Percentiles rank a stretch among this genome's conserved stretches.
These are phyloP conservation scores for Endotricha flammealis DNA, from an alignment of 2,888 invertebrate genomes.

Conservation along the genomic window DNA sequence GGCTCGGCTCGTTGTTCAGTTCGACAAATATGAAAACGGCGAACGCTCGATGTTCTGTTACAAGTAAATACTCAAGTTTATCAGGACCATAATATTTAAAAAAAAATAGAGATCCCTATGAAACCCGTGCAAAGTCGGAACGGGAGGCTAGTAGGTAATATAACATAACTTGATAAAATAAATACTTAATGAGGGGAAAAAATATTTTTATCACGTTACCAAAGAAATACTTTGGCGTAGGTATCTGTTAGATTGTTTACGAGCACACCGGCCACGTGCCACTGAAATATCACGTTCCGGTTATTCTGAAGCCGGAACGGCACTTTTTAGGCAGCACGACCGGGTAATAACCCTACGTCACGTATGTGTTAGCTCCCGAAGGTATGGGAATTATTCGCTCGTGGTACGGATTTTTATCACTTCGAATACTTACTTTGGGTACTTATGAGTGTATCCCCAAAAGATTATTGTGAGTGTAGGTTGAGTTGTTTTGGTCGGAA, in stretches of 20 bases:
- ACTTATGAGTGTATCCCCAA: too few species aligned
- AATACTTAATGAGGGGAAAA: neutral
- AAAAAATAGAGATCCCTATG: too few species aligned
- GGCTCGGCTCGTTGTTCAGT: too few species aligned
- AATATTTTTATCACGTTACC: slow-evolving; percentile 4
- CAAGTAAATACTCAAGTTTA: too few species aligned
- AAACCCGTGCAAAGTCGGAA: too few species aligned
- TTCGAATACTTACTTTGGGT: slow-evolving; percentile 1
- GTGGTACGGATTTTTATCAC: slow-evolving; percentile 1
- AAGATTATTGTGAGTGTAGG: too few species aligned
- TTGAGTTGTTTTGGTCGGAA: too few species aligned
- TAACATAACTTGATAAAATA: too few species aligned
- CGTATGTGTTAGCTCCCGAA: slow-evolving; percentile 24
- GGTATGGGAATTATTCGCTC: slow-evolving; percentile 22
- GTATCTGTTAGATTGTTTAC: slow-evolving; percentile 5
- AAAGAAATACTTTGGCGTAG: slow-evolving; percentile 5
- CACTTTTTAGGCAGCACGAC: slow-evolving; percentile 19
- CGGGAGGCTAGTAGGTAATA: too few species aligned
- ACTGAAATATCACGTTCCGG: slow-evolving; percentile 17
- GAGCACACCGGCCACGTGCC: slow-evolving; percentile 12
- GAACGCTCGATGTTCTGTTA: too few species aligned
- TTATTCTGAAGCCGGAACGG: slow-evolving; percentile 12
- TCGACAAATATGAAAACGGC: too few species aligned
- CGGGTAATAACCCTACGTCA: slow-evolving; percentile 22
- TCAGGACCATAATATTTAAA: too few species aligned